Percentiles rank a stretch among this genome's conserved stretches.
Evolutionary conservation across 2,797 vertebrate species (phyloP).

Genomic region (Rhodeus uyekii): DNA sequence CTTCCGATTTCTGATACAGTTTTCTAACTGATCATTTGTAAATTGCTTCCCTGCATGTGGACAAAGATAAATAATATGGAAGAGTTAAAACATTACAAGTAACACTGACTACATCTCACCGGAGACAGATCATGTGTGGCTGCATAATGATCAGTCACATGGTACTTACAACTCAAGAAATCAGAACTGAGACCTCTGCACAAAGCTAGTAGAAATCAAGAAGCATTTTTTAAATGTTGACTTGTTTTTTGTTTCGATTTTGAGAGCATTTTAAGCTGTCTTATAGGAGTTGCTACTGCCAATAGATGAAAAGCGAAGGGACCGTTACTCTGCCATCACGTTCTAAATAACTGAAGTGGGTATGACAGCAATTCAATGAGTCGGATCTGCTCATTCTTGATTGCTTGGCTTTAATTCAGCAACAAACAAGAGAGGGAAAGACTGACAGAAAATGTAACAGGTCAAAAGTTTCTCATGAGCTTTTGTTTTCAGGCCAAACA

Average conservation of each 20-base stretch:
- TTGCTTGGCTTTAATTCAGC: not conserved
- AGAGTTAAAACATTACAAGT: not conserved
- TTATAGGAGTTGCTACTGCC: no score
- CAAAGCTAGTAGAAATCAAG: no score
- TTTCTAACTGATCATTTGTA: not conserved
- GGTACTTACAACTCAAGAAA: not conserved
- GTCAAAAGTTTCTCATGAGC: not conserved
- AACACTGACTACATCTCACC: not conserved
- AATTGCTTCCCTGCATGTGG: not conserved
- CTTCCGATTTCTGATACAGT: not conserved
- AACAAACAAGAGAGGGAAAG: not conserved
- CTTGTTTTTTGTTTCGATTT: no score
- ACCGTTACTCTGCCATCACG: not conserved
- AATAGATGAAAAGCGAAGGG: not conserved
- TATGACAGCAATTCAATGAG: not conserved
- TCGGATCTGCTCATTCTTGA: not conserved
- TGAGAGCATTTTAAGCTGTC: no score
- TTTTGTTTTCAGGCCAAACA: slow-evolving; percentile 20
- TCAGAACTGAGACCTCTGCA: not conserved
- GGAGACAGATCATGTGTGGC: not conserved
- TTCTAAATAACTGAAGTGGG: not conserved
- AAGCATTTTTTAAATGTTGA: no score
- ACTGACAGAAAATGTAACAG: not conserved
- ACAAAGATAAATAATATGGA: not conserved
- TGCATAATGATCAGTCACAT: not conserved